Evolutionary conservation across 2,113 vertebrate species (phyloP).

Genomic region (Hiodon tergisus): DNA sequence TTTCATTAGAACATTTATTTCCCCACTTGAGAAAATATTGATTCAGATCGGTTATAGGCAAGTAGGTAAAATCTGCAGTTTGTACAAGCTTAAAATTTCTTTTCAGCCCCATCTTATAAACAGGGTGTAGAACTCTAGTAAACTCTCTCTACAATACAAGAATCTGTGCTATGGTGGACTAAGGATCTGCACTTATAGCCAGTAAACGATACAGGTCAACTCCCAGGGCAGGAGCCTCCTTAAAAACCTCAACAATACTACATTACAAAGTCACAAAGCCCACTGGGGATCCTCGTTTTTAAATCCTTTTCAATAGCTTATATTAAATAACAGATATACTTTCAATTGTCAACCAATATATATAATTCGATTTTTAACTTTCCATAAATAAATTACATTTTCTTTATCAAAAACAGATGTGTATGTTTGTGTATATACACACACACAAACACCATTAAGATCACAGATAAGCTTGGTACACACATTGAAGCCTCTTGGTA

Average conservation of each 20-base stretch:
- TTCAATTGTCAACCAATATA: conserved; percentile 62
- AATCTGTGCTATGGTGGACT: conserved; percentile 73
- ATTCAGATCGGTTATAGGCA: conserved; percentile 77
- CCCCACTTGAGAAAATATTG: conserved; percentile 85
- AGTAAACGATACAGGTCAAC: conserved; percentile 50
- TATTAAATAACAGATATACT: conserved; percentile 62
- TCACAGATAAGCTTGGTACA: conserved; percentile 65
- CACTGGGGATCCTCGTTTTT: conserved; percentile 56
- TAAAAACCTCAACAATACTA: conserved; percentile 55
- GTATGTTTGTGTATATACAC: conserved; percentile 35
- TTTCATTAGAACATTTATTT: conserved; percentile 85
- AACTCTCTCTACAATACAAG: conserved; percentile 83
- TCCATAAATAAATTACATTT: conserved; percentile 82
- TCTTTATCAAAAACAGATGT: conserved; percentile 70
- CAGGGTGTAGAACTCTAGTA: conserved; percentile 78
- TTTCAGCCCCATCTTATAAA: conserved; percentile 82
- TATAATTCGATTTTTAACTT: conserved; percentile 59
- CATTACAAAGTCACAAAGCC: conserved; percentile 65
- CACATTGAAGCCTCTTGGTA: conserved; percentile 72
- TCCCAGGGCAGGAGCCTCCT: conserved; percentile 53
- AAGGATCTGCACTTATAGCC: conserved; percentile 62
- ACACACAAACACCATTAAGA: conserved; percentile 55
- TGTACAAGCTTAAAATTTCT: conserved; percentile 85
- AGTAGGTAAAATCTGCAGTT: conserved; percentile 85
- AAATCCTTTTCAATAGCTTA: conserved; percentile 48